A percentile compares a stretch with the other conserved stretches of the same genome.
phyloP scores from a whole-genome alignment of 2,113 vertebrate genomes.

The Calonectris borealis region DNA sequence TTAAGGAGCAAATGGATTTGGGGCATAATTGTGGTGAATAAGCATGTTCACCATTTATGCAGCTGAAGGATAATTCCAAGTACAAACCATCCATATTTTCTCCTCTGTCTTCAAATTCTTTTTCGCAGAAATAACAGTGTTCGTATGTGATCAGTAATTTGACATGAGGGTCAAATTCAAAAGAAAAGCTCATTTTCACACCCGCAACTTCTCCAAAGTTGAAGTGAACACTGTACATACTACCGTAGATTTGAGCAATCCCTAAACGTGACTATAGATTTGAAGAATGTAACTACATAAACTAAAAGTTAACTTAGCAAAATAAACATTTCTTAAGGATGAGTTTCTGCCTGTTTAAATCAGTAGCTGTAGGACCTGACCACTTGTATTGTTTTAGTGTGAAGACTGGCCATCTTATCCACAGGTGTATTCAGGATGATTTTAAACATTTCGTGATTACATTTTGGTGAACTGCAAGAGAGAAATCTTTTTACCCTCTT shows the following conservation, averaged over 20 bases:
- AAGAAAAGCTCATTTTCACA: not conserved
- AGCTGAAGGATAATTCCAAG: not conserved
- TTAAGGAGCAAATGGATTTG: not conserved
- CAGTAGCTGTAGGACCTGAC: not conserved
- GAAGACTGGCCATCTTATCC: not conserved
- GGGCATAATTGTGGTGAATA: not conserved
- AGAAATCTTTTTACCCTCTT: not conserved
- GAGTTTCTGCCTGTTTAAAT: not conserved
- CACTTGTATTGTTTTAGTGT: not conserved
- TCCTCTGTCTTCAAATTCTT: not conserved
- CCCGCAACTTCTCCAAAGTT: not conserved
- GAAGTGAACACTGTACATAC: not conserved
- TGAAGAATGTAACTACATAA: not conserved
- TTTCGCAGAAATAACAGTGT: not conserved
- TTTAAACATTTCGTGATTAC: not conserved
- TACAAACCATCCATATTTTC: not conserved
- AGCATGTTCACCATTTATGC: not conserved
- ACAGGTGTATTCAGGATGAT: not conserved
- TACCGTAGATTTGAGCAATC: not conserved
- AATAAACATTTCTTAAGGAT: not conserved
- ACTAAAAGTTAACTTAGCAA: not conserved
- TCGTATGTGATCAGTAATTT: not conserved
- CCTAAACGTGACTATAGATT: not conserved
- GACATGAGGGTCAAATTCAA: not conserved
- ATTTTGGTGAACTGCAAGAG: not conserved